A percentile compares a stretch with the other conserved stretches of the same genome.
Evolutionary conservation across 2,888 invertebrate species (phyloP).

Genomic region (Idaea biselata): DNA sequence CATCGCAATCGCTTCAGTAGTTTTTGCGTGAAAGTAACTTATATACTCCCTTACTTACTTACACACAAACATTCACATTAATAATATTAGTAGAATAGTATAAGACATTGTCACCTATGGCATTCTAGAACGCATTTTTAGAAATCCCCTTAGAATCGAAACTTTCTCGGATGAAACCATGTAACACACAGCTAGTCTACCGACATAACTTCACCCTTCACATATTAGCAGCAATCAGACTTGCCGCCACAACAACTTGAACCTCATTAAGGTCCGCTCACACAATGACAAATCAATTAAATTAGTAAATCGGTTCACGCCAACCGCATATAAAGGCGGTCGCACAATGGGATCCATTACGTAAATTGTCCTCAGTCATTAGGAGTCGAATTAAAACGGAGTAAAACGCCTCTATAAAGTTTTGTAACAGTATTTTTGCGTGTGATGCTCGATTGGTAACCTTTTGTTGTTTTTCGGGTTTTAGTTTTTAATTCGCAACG

Average conservation of each 20-base stretch:
- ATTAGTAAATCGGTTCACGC: slow-evolving; percentile 57
- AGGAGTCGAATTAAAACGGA: slow-evolving; percentile 23
- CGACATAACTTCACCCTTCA: too few species aligned
- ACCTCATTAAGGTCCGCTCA: background rate
- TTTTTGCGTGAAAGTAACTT: too few species aligned
- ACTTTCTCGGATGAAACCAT: too few species aligned
- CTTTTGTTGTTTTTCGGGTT: background rate
- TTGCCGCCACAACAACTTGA: background rate
- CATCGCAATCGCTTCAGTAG: too few species aligned
- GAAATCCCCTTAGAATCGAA: too few species aligned
- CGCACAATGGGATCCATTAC: slow-evolving; percentile 74
- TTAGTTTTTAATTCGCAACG: background rate
- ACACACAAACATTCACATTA: too few species aligned
- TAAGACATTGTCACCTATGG: too few species aligned
- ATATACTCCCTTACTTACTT: too few species aligned
- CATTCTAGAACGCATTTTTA: too few species aligned
- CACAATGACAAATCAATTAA: slow-evolving; percentile 54
- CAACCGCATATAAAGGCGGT: slow-evolving; percentile 63
- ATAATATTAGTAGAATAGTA: too few species aligned
- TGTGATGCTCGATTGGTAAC: background rate
- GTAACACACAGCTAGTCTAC: too few species aligned
- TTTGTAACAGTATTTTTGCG: background rate
- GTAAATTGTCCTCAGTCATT: slow-evolving; percentile 69
- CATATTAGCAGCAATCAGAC: background rate
- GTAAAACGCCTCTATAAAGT: background rate